Conservation (phyloP, 1,140 invertebrate genomes). For the Atta colombica region DNA sequence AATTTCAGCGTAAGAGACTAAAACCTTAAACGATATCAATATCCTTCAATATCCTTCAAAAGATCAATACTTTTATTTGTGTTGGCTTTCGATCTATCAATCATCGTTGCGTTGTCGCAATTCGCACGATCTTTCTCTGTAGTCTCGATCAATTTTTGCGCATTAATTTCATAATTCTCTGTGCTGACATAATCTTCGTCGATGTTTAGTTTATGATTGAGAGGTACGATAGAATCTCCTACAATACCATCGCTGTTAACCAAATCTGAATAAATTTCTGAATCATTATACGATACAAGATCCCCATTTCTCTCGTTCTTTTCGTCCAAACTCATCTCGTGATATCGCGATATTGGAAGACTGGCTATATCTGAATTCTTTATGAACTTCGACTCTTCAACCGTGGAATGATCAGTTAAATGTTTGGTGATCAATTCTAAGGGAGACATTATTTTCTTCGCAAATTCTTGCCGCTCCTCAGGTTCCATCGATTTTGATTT, state of each 20-base stretch:
- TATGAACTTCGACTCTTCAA: conserved; percentile 74
- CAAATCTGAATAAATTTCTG: neutral
- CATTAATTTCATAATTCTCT: conserved; percentile 61
- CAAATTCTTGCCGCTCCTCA: conserved; percentile 73
- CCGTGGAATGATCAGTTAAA: conserved; percentile 77
- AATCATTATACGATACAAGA: conserved; percentile 31
- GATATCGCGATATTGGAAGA: conserved; percentile 60
- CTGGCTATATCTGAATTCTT: conserved; percentile 37
- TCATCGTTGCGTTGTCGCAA: neutral
- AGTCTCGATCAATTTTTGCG: conserved; percentile 64
- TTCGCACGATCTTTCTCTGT: conserved; percentile 33
- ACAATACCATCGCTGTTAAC: conserved; percentile 25
- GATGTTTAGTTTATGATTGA: conserved; percentile 60
- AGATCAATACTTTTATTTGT: neutral
- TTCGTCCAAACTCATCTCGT: conserved; percentile 69
- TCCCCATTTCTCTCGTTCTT: conserved; percentile 19
- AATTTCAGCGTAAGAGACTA: conserved; percentile 71
- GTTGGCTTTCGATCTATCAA: neutral
- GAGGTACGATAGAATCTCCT: neutral
- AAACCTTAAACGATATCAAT: conserved; percentile 76
- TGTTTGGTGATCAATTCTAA: conserved; percentile 81
- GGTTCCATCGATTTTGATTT: conserved; percentile 73
- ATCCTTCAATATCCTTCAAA: conserved; percentile 60
- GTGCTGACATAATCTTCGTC: conserved; percentile 68
- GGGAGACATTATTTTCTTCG: conserved; percentile 77